These are phyloP conservation scores for Meloe dianella DNA, from an alignment of 2,888 invertebrate genomes.

Conservation along the genomic window DNA sequence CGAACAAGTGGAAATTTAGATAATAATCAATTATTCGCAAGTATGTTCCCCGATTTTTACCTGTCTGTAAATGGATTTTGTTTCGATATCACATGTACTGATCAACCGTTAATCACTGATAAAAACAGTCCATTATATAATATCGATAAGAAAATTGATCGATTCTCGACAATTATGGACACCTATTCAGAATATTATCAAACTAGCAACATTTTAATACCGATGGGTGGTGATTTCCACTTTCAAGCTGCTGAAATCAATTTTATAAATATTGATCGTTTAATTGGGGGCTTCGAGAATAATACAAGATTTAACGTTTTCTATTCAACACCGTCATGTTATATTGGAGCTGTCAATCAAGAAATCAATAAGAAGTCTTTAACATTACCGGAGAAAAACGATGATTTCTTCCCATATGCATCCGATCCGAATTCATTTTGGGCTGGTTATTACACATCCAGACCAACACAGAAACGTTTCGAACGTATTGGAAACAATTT, in stretches of 20 bases:
- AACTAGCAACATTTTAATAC: constrained; percentile 67
- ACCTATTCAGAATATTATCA: constrained; percentile 56
- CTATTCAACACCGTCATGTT: constrained; percentile 84
- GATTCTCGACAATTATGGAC: constrained; percentile 59
- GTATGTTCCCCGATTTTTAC: constrained; percentile 28
- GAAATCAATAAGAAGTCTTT: constrained; percentile 50
- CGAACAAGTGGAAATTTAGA: constrained; percentile 65
- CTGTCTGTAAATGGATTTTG: constrained; percentile 62
- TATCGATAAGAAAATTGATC: constrained; percentile 62
- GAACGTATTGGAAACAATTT: constrained; percentile 62
- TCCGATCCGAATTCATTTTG: constrained; percentile 71
- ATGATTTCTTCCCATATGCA: constrained; percentile 73
- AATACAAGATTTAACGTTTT: constrained; percentile 69
- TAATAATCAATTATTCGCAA: constrained; percentile 22
- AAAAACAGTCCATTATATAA: constrained; percentile 68
- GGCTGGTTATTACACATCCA: constrained; percentile 73
- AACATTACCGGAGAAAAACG: constrained; percentile 59
- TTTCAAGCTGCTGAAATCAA: constrained; percentile 66
- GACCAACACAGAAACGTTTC: constrained; percentile 65
- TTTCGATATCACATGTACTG: constrained; percentile 73
- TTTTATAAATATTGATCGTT: constrained; percentile 68
- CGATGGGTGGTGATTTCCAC: constrained; percentile 73
- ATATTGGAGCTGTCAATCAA: constrained; percentile 71
- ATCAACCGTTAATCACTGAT: constrained; percentile 71
- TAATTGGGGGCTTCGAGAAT: constrained; percentile 47